Evolutionary conservation across 2,113 vertebrate species (phyloP).

Genomic region (Pseudorasbora parva): DNA sequence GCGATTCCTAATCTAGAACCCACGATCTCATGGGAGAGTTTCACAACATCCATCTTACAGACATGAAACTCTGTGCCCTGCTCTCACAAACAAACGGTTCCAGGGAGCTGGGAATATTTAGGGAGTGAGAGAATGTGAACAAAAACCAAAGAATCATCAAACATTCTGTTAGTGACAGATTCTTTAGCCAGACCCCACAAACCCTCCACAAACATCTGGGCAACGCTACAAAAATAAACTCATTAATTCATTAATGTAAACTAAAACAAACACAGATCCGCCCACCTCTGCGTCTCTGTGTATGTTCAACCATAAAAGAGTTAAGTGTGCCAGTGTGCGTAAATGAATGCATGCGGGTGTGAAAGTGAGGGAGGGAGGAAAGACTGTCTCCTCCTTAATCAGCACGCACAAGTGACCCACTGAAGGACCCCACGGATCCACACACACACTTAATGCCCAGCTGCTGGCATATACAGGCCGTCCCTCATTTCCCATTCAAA

Average conservation of each 20-base stretch:
- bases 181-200: constrained; percentile 56
- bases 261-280: constrained; percentile 67
- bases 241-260: constrained; percentile 66
- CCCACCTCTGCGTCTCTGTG: constrained; percentile 18
- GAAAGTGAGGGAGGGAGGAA: background rate
- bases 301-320: constrained; percentile 21
- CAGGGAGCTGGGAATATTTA: constrained; percentile 27
- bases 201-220: constrained; percentile 56
- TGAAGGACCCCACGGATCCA: background rate
- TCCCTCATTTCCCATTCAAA: constrained; percentile 53
- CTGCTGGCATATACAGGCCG: constrained; percentile 43
- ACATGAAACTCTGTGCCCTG: constrained; percentile 5
- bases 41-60: constrained; percentile 20
- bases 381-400: constrained; percentile 18
- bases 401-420: constrained; percentile 38
- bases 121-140: constrained; percentile 32
- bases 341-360: constrained; percentile 11
- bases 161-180: constrained; percentile 59
- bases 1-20: constrained; percentile 11
- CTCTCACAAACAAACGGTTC: constrained; percentile 16
- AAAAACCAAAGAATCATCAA: constrained; percentile 20
- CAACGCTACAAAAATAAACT: constrained; percentile 66
- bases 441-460: constrained; percentile 44
- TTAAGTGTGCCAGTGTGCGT: constrained; percentile 3
- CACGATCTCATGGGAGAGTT: constrained; percentile 14